Evolutionary conservation across 2,888 invertebrate genomes (phyloP), one percentile per base, ranked within the genome.

Genomic region (Laspeyria flexula): DNA sequence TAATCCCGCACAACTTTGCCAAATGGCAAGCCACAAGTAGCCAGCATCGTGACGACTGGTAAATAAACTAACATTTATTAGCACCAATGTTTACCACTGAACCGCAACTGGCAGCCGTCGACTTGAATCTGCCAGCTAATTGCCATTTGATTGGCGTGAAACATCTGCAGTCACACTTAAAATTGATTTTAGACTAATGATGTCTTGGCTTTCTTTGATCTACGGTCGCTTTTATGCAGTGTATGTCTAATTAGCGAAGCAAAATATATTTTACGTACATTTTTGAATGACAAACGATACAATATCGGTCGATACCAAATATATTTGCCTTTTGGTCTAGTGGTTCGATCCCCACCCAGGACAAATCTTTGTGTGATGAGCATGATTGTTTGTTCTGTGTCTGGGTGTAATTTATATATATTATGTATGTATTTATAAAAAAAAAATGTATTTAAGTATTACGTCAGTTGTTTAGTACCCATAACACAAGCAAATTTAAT

Each of bases 61-160:
- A 68, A 46, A 55, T 56, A 51, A 51, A 54, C 45, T 51, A 53
- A 44, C 43, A 6, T 43, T 50, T 47, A 45, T 44, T 31, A 25
- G 15, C 44, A 39, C 43, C 53, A 39, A 18, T 56, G 31, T 60
- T 62, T 52, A 45, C 43, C 47, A 34, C 39, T 55, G 37, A 46
- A 65, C 45, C 30, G 31, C 42, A 39, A 57, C 45, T 65, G 61
- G 48, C 65, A 66, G 52, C 50, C 42, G 52, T 53, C 56, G 16
- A 10, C 9, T 42, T 27, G 11, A 44, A 48, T 49, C 37, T 48
- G 50, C 38, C 49, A 55, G 33, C 57, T 65, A 65, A 69, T 65
- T 69, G 43, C 56, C 39, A 55, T 30, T 47, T 45, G 47, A 60
- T 31, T 49, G 39, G 50, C 43, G 44, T 50, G 31, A 46, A 43